Evolutionary conservation across 1,140 invertebrate species (phyloP), one percentile per base, ranked within the genome.

Genomic region (Hormaphis cornu): DNA sequence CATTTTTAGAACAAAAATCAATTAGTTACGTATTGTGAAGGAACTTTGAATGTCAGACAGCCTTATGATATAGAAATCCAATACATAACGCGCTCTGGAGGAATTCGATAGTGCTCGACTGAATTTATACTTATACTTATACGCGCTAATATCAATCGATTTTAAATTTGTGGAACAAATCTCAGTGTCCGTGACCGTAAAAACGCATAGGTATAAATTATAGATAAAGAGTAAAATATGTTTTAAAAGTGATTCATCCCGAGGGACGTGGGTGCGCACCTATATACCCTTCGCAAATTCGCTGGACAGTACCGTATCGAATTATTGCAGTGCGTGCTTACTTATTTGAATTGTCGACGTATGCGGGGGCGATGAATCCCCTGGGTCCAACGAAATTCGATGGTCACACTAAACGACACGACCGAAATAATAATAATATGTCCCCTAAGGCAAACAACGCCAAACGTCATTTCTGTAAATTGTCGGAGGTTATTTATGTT

Each of bases 401-500:
- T 30, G 61, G 61, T 50, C 61, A 66, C 35, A 28, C 61, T 66
- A 50, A 35, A 66, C 20, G 42, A 14, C 61, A 66, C 61, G 61
- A 35, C 30, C 44, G 61, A 50, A n/a, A 61, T 6, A 46, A n/a
- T n/a, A n/a, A n/a, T n/a, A n/a, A n/a, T n/a, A n/a, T n/a, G n/a
- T n/a, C 28, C 33, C 6, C 6, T n/a, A 9, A 58, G n/a, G 22
- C 7, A 37, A 58, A 58, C 37, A 58, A 9, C 37, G n/a, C 14
- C 7, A 37, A 58, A 58, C 37, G 40, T 58, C 16, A 58, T 40
- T 9, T 26, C 6, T 42, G n/a, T 42, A 42, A n/a, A n/a, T 2
- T 8, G 2, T n/a, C n/a, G n/a, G n/a, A n/a, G n/a, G n/a, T n/a
- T n/a, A n/a, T n/a, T n/a, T n/a, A n/a, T n/a, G n/a, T n/a, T n/a